Evolutionary conservation across 2,888 invertebrate species (phyloP).

Genomic region (Anagyrus pseudococci): DNA sequence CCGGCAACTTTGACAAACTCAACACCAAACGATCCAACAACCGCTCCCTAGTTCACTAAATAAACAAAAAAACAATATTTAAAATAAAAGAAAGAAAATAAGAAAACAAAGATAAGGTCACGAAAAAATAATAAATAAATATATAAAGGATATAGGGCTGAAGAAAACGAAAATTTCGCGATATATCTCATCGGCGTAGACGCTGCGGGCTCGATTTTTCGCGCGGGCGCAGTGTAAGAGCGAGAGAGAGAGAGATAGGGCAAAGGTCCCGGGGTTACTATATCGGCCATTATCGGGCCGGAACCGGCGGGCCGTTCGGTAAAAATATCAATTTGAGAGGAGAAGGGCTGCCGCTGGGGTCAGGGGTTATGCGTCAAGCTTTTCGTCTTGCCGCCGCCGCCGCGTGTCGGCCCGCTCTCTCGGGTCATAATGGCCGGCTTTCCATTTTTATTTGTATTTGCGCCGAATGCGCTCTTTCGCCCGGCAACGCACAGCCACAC

Average conservation of each 20-base stretch:
- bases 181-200: constrained; percentile 40
- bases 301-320: neutral
- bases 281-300: constrained; percentile 19
- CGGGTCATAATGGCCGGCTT: constrained; percentile 58
- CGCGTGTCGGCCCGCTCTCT: neutral
- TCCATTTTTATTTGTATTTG: constrained; percentile 61
- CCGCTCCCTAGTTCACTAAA: too few species aligned
- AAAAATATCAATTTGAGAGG: constrained; percentile 60
- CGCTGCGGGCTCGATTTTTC: neutral
- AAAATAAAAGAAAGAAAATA: too few species aligned
- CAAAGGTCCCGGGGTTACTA: constrained; percentile 35
- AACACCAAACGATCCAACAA: too few species aligned
- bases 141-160: too few species aligned
- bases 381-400: constrained; percentile 44
- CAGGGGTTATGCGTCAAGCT: constrained; percentile 55
- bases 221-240: neutral
- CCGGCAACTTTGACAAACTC: too few species aligned
- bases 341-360: constrained; percentile 48
- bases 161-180: too few species aligned
- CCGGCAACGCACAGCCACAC: too few species aligned
- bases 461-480: too few species aligned
- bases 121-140: too few species aligned
- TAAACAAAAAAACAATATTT: too few species aligned
- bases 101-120: too few species aligned
- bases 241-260: too few species aligned